Evolutionary conservation across 1,140 invertebrate genomes (phyloP).

Genomic region (Gyrodactylus bullatarudis): DNA sequence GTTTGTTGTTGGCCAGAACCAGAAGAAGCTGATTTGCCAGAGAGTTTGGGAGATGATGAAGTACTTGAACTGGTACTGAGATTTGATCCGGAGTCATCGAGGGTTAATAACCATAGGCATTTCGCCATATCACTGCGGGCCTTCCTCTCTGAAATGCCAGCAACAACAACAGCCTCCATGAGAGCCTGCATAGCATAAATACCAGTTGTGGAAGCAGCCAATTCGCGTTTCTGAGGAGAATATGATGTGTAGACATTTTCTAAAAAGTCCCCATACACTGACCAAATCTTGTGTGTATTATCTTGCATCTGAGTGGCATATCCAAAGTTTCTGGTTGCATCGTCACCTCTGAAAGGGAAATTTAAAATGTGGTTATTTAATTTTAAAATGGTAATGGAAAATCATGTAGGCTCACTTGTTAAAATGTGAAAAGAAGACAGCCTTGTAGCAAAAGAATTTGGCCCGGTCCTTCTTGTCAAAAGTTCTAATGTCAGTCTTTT

Average conservation of each 20-base stretch:
- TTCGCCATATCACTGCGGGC: neutral
- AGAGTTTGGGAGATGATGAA: neutral
- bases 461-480: constrained; percentile 4
- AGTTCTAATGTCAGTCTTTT: neutral
- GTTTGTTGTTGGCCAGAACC: too few relatives aligned
- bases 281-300: neutral
- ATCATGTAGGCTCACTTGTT: neutral
- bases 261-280: neutral
- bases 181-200: neutral
- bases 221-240: neutral
- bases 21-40: too few relatives aligned
- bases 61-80: neutral
- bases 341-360: neutral
- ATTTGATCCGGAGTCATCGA: neutral
- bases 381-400: neutral
- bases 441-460: constrained; percentile 4
- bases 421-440: constrained; percentile 2
- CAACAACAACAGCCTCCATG: neutral
- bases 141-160: neutral
- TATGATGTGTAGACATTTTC: constrained; percentile 1
- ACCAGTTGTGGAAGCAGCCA: neutral
- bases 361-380: neutral
- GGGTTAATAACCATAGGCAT: neutral
- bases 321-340: constrained; percentile 2
- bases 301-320: neutral